Conservation (phyloP, 2,113 vertebrate species). For the Bos javanicus region DNA sequence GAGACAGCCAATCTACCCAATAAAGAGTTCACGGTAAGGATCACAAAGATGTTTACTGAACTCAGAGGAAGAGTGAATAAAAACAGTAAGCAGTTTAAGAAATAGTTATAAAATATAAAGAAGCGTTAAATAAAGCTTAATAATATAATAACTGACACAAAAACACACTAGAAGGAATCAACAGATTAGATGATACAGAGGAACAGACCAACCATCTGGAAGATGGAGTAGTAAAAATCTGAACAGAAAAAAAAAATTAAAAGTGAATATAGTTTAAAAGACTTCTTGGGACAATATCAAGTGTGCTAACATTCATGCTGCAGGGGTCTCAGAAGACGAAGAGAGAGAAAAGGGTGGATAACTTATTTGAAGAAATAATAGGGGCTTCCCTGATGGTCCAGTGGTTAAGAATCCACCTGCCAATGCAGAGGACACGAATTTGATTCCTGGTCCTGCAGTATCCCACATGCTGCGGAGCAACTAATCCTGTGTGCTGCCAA, state of each 20-base stretch:
- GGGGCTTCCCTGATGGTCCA: neutral
- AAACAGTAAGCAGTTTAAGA: neutral
- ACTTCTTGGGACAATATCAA: neutral
- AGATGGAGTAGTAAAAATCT: neutral
- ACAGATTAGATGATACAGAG: neutral
- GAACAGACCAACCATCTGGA: neutral
- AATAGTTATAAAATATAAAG: neutral
- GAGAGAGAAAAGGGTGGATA: neutral
- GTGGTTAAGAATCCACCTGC: neutral
- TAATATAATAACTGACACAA: neutral
- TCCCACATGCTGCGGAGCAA: neutral
- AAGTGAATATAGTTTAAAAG: neutral
- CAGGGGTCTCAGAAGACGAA: neutral
- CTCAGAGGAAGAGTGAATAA: neutral
- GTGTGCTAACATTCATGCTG: neutral
- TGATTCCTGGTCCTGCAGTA: neutral
- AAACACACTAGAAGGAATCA: neutral
- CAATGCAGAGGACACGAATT: neutral
- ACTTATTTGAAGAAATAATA: neutral
- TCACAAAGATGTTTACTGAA: neutral
- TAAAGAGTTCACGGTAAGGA: neutral
- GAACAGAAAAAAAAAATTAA: neutral
- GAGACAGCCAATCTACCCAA: neutral
- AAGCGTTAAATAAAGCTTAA: neutral
- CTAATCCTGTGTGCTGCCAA: neutral